A percentile compares a stretch with the other conserved stretches of the same genome.
Conservation (phyloP, 1,140 invertebrate genomes). For the Vanessa tameamea region DNA sequence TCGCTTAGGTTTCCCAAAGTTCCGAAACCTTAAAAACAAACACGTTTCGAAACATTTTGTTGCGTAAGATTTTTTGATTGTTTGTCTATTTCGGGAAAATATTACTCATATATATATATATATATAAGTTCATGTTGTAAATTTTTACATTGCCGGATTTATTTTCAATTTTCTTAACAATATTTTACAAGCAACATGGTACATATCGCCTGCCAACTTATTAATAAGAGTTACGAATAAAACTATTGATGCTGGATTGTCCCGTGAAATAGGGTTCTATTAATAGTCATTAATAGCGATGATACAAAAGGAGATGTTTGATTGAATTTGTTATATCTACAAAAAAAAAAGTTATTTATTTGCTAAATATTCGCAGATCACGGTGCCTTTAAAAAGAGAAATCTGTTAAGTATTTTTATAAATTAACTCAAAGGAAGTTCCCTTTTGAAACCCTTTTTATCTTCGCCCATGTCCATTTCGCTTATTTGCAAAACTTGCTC, state of each 20-base stretch:
- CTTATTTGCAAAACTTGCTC: slow-evolving; percentile 44
- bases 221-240: too few species aligned
- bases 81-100: too few species aligned
- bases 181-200: too few species aligned
- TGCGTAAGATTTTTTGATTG: not conserved
- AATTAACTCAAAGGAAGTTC: slow-evolving; percentile 47
- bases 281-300: not conserved
- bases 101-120: too few species aligned
- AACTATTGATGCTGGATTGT: too few species aligned
- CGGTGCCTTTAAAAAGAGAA: slow-evolving; percentile 30
- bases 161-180: too few species aligned
- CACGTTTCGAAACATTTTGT: slow-evolving; percentile 47
- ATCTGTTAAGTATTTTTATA: slow-evolving; percentile 43
- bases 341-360: slow-evolving; percentile 14
- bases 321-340: not conserved
- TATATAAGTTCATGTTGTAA: too few species aligned
- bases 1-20: slow-evolving; percentile 58
- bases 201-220: too few species aligned
- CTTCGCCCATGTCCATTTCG: slow-evolving; percentile 41
- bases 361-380: slow-evolving; percentile 14
- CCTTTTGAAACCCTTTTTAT: slow-evolving; percentile 48
- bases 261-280: too few species aligned
- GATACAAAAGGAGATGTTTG: not conserved
- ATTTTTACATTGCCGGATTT: too few species aligned
- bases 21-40: slow-evolving; percentile 64